Evolutionary conservation across 2,113 vertebrate species (phyloP), one percentile per base, ranked within the genome.

Genomic region (Glareola pratincola): DNA sequence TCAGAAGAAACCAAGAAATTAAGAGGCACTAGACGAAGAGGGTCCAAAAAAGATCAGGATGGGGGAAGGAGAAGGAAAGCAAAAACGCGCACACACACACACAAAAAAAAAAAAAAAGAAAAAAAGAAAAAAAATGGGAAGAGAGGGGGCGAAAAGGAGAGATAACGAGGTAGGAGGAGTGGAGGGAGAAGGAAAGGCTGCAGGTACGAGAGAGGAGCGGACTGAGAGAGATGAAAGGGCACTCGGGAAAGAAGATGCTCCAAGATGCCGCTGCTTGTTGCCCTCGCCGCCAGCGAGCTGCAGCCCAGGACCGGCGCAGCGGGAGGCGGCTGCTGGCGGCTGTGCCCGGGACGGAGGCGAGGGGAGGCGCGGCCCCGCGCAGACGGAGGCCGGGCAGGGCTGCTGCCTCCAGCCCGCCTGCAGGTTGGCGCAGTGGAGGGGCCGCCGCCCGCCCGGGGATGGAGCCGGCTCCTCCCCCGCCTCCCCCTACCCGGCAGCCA

Each of bases 351-450:
- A 81, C 77, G 66, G 76, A 6, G 72, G 89, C n/a, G 71, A 9
- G 43, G 36, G 72, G 60, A 32, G 86, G 89, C 78, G 94, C 95
- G 24, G 97, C 87, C 80, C 71, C 27, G 62, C 66, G 80, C 83
- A 62, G 95, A 68, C 77, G 82, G 92, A 62, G 94, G 43, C 64
- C 72, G 82, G 93, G 92, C 73, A 93, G 87, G 64, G 82, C 91
- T 22, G 86, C 90, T 53, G 78, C 78, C 79, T 69, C 80, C 90
- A 41, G 94, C 92, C 89, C 30, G 95, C 94, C 95, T 64, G 95
- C 97, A 96, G 97, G 98, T 96, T 98, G 98, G 97, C 83, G 98
- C 98, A 98, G 97, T 97, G 97, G 82, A 90, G 88, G 85, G 87
- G 96, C 97, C 91, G 47, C 92, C 76, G 87, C 97, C 82, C 88